Conservation (phyloP, 2,113 vertebrate genomes). For the Brachypodius melanocephalos region DNA sequence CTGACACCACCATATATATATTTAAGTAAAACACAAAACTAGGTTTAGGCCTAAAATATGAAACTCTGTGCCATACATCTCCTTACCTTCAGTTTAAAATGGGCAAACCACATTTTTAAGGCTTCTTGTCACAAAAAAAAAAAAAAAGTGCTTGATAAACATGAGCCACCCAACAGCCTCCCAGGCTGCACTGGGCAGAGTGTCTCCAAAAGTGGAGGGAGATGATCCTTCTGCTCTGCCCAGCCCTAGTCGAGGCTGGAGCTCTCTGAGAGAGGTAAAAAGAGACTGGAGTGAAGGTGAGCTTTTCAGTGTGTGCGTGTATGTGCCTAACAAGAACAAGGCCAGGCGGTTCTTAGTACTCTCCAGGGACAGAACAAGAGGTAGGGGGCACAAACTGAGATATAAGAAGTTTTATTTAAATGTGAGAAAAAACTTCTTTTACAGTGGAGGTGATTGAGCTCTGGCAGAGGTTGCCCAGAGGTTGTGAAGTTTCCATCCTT, state of each 20-base stretch:
- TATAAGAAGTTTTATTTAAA: not conserved
- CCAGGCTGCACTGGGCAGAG: not conserved
- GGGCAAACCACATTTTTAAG: not conserved
- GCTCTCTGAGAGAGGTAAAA: not conserved
- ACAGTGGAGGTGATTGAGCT: not conserved
- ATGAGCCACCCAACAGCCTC: accelerated
- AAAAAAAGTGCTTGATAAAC: not conserved
- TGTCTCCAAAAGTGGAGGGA: not conserved
- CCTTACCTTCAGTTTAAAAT: not conserved
- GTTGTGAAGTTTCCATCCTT: not conserved
- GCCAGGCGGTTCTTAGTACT: not conserved
- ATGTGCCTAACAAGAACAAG: not conserved
- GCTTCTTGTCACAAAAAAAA: not conserved
- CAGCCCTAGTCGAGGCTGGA: too few species aligned
- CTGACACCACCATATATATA: accelerated
- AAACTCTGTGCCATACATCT: not conserved
- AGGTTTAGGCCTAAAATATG: not conserved
- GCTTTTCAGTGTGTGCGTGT: not conserved
- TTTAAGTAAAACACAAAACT: not conserved
- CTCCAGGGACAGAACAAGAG: not conserved
- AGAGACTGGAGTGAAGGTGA: not conserved
- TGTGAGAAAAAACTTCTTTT: not conserved
- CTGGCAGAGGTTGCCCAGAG: not conserved
- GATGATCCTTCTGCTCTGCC: not conserved
- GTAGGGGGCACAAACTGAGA: not conserved